Conservation (phyloP, 2,888 invertebrate species). For the Plusia festucae region DNA sequence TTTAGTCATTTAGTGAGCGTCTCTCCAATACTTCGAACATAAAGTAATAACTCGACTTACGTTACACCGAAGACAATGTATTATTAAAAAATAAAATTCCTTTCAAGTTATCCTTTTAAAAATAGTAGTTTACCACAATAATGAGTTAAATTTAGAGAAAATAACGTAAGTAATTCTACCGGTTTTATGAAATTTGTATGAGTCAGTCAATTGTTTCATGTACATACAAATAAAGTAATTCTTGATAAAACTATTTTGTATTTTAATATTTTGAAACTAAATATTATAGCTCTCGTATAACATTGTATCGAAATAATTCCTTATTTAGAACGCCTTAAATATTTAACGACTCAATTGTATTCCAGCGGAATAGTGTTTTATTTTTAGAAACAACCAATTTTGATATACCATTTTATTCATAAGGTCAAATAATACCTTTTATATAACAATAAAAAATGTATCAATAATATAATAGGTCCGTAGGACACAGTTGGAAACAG, state of each 20-base stretch:
- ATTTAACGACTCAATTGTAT: slow-evolving; percentile 1
- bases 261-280: not conserved
- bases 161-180: no score
- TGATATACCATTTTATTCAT: not conserved
- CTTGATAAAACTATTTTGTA: not conserved
- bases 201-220: not conserved
- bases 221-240: not conserved
- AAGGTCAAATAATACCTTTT: no score
- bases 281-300: not conserved
- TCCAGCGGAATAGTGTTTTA: not conserved
- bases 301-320: not conserved
- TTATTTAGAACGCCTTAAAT: not conserved
- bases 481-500: no score
- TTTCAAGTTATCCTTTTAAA: slow-evolving; percentile 8
- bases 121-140: not conserved
- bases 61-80: slow-evolving; percentile 5
- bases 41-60: not conserved
- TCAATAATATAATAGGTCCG: no score
- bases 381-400: not conserved
- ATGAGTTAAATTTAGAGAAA: not conserved
- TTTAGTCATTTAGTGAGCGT: not conserved
- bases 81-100: slow-evolving; percentile 17
- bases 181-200: no score
- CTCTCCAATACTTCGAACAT: not conserved
- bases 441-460: no score